Evolutionary conservation across 2,797 vertebrate species (phyloP).

Genomic region (Myotis myotis): DNA sequence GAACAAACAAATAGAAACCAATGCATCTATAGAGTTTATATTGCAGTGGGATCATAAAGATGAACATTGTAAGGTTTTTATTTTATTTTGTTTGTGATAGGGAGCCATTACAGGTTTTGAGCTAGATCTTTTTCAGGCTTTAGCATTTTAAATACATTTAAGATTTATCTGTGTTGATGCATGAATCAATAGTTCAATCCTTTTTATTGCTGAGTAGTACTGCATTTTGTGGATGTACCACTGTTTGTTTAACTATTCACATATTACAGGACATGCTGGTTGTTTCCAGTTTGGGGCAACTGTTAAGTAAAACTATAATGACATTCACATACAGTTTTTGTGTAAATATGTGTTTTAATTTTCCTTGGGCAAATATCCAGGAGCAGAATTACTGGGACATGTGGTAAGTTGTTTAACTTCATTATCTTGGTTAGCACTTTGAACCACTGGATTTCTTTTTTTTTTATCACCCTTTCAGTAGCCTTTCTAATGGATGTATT

Average conservation of each 20-base stretch:
- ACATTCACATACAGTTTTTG: not conserved
- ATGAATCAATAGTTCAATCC: not conserved
- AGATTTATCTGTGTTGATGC: not conserved
- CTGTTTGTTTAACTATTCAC: not conserved
- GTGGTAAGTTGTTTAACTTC: not conserved
- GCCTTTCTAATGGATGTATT: not conserved
- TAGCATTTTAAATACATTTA: slow-evolving; percentile 6
- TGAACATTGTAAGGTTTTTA: not conserved
- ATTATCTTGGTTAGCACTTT: not conserved
- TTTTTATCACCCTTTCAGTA: not conserved
- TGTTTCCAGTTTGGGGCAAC: not conserved
- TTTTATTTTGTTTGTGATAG: not conserved
- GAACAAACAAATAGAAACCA: not conserved
- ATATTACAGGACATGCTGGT: not conserved
- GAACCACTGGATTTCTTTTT: not conserved
- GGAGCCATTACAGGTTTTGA: not conserved
- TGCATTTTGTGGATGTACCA: not conserved
- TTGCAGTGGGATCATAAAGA: not conserved
- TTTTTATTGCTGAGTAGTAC: not conserved
- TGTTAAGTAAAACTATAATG: not conserved
- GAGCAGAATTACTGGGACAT: not conserved
- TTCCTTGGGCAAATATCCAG: not conserved
- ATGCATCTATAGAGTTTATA: not conserved
- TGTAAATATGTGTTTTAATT: not conserved
- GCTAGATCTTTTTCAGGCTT: not conserved